phyloP scores from a whole-genome alignment of 2,113 vertebrate genomes.

The Tragelaphus buxtoni region DNA sequence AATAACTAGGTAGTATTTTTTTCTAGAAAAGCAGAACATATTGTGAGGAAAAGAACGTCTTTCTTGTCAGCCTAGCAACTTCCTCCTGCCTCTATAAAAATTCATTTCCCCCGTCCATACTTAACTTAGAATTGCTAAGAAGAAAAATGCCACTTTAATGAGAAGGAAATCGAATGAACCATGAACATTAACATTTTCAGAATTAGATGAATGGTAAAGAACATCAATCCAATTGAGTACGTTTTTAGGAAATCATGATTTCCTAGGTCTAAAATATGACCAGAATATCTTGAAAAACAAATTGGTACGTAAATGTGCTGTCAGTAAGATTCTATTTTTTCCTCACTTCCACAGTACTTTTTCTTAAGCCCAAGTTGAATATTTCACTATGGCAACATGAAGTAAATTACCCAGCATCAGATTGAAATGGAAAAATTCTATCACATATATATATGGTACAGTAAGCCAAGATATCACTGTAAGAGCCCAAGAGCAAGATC shows the following conservation, averaged over 20 bases:
- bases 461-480: not conserved
- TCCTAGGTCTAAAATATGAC: slow-evolving; percentile 48
- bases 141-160: slow-evolving; percentile 46
- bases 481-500: not conserved
- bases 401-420: slow-evolving; percentile 49
- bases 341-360: slow-evolving; percentile 6
- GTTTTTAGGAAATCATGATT: slow-evolving; percentile 51
- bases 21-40: slow-evolving; percentile 16
- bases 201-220: slow-evolving; percentile 52
- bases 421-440: slow-evolving; percentile 33
- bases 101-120: slow-evolving; percentile 21
- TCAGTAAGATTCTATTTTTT: slow-evolving; percentile 57
- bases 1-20: slow-evolving; percentile 16
- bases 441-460: slow-evolving; percentile 2
- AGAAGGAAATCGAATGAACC: slow-evolving; percentile 25
- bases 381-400: slow-evolving; percentile 63
- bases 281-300: slow-evolving; percentile 50
- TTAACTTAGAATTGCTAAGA: slow-evolving; percentile 48
- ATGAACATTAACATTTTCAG: slow-evolving; percentile 30
- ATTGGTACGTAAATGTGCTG: slow-evolving; percentile 36
- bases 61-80: slow-evolving; percentile 35
- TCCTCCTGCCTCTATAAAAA: slow-evolving; percentile 19
- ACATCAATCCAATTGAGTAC: slow-evolving; percentile 30
- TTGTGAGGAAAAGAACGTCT: not conserved
- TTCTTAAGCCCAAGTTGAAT: slow-evolving; percentile 51